phyloP scores from a whole-genome alignment of 2,888 invertebrate species.

The Carterocephalus palaemon region DNA sequence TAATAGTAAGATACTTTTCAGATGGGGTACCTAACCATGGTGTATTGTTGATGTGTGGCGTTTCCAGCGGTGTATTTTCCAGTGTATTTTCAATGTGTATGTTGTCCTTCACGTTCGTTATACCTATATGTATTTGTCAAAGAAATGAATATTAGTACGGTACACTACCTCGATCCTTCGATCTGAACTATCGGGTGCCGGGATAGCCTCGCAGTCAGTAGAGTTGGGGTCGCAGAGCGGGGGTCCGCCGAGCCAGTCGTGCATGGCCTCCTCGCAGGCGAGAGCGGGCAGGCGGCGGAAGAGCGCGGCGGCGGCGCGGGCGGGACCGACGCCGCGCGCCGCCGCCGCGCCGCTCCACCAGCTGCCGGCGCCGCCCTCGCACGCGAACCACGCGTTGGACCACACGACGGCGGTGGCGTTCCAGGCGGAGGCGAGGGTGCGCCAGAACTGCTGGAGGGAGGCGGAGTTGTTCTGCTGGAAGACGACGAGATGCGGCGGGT shows the following conservation, averaged over 20 bases:
- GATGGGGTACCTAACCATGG: too few species aligned
- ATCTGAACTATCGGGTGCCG: slow-evolving; percentile 44
- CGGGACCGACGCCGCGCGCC: slow-evolving; percentile 58
- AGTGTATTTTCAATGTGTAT: too few species aligned
- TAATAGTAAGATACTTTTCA: too few species aligned
- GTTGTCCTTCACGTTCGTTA: too few species aligned
- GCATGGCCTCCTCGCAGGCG: slow-evolving; percentile 85
- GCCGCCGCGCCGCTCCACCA: slow-evolving; percentile 74
- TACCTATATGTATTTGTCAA: too few species aligned
- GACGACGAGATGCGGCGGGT: slow-evolving; percentile 59
- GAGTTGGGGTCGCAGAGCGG: slow-evolving; percentile 59
- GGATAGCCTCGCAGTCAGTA: slow-evolving; percentile 62
- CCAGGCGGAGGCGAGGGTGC: slow-evolving; percentile 71
- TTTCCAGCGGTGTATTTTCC: too few species aligned
- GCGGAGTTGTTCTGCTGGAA: slow-evolving; percentile 73
- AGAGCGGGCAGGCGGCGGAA: slow-evolving; percentile 81
- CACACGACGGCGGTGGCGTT: slow-evolving; percentile 67
- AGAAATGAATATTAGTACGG: not conserved
- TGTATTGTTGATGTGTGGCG: too few species aligned
- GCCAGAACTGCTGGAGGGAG: slow-evolving; percentile 77
- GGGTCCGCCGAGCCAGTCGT: slow-evolving; percentile 82
- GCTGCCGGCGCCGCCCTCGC: slow-evolving; percentile 54
- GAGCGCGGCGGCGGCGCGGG: slow-evolving; percentile 79
- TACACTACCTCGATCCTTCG: slow-evolving; percentile 52
- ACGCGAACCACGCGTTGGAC: slow-evolving; percentile 72